Evolutionary conservation across 2,888 invertebrate species (phyloP).

Genomic region (Rhagium mordax): DNA sequence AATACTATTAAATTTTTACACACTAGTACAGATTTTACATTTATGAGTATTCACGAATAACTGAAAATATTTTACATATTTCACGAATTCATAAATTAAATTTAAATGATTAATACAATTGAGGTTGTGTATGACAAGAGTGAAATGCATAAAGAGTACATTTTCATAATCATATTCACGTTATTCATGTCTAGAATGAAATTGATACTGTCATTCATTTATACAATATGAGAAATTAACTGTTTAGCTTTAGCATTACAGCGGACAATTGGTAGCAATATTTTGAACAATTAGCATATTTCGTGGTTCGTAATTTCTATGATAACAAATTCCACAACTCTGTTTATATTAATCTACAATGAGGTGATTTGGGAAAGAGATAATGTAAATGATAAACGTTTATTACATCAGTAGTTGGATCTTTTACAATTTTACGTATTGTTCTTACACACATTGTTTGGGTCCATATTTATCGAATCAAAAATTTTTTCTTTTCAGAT

Average conservation of each 20-base stretch:
- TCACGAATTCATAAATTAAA: too few species aligned
- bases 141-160: not conserved
- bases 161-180: not conserved
- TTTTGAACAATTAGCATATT: not conserved
- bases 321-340: not conserved
- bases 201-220: not conserved
- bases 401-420: too few species aligned
- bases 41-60: too few species aligned
- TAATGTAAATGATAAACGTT: not conserved
- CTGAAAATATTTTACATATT: too few species aligned
- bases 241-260: not conserved
- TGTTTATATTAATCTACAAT: too few species aligned
- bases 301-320: not conserved
- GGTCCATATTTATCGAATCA: too few species aligned
- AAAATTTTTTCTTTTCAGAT: too few species aligned
- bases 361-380: not conserved
- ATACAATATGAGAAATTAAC: not conserved
- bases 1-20: too few species aligned
- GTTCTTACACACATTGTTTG: too few species aligned
- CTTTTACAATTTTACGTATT: too few species aligned
- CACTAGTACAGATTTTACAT: too few species aligned
- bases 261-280: not conserved
- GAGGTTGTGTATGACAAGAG: not conserved
- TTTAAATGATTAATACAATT: not conserved
- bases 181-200: too few species aligned